Percentiles rank a stretch among this genome's conserved stretches.
phyloP scores from a whole-genome alignment of 2,888 invertebrate species.

The Sphaerophoria rueppellii region DNA sequence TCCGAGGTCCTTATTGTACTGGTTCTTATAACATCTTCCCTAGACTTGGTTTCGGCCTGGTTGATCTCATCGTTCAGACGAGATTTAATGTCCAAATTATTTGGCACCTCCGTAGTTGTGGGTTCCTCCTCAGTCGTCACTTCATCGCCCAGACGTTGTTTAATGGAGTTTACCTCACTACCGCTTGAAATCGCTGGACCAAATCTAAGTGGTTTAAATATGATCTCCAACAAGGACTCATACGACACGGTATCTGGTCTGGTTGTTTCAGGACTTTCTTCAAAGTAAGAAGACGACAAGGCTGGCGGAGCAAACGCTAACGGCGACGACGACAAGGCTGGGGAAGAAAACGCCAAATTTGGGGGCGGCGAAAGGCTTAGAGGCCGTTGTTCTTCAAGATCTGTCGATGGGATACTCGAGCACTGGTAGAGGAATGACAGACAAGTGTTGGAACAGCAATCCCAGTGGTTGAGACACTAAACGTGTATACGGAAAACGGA shows the following conservation, averaged over 20 bases:
- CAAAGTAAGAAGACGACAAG: neutral
- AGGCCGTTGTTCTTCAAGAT: neutral
- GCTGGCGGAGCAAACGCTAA: neutral
- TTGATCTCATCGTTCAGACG: neutral
- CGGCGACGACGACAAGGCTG: neutral
- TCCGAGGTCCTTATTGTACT: neutral
- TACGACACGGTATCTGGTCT: neutral
- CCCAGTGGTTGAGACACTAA: conserved; percentile 79
- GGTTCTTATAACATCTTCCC: neutral
- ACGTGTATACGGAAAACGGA: neutral
- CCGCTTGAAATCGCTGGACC: neutral
- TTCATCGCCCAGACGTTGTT: conserved; percentile 8
- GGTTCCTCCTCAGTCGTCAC: neutral
- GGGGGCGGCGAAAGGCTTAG: neutral
- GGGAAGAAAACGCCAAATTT: neutral
- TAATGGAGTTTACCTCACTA: conserved; percentile 31
- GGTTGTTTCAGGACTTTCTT: neutral
- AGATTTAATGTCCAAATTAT: no score
- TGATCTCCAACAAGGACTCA: conserved; percentile 19
- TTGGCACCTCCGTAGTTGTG: neutral
- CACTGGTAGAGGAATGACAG: conserved; percentile 78
- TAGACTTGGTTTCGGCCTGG: neutral
- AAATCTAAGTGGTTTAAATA: conserved; percentile 33
- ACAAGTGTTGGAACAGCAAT: conserved; percentile 80
- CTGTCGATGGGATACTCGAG: conserved; percentile 52